These are phyloP conservation scores for Tyrannus savana DNA, from an alignment of 2,113 vertebrate genomes.

Conservation along the genomic window DNA sequence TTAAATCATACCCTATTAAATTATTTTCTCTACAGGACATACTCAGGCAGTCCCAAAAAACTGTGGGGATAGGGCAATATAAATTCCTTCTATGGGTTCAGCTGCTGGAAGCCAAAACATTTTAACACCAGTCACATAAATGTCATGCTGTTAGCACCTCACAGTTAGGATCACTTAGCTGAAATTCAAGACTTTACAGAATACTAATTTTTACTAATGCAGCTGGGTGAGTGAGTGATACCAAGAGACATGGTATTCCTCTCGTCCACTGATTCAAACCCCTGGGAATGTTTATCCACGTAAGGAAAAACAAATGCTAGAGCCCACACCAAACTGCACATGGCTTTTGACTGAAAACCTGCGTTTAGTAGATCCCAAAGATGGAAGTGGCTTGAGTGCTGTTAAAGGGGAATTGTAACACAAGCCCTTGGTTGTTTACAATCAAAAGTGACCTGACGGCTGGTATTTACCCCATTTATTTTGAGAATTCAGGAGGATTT, in stretches of 20 bases:
- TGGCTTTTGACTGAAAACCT: neutral
- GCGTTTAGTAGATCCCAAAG: neutral
- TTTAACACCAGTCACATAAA: conserved; percentile 39
- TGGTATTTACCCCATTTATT: neutral
- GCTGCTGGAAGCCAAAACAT: conserved; percentile 44
- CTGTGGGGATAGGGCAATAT: neutral
- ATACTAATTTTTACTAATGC: neutral
- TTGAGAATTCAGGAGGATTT: neutral
- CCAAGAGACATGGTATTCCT: neutral
- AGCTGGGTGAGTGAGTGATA: neutral
- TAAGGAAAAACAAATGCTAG: neutral
- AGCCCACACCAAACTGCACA: neutral
- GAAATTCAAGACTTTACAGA: conserved; percentile 25
- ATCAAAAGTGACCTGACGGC: neutral
- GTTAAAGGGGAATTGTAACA: neutral
- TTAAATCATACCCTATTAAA: neutral
- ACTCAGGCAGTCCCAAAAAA: neutral
- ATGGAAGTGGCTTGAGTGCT: neutral
- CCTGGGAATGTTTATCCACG: neutral
- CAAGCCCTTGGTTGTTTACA: neutral
- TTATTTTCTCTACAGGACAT: neutral
- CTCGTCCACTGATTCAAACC: neutral
- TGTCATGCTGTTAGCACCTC: conserved; percentile 69
- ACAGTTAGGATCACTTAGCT: conserved; percentile 22
- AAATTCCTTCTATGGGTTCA: neutral